These are phyloP conservation scores for Ischnus inquisitorius DNA, from an alignment of 2,888 invertebrate genomes.

Conservation along the genomic window DNA sequence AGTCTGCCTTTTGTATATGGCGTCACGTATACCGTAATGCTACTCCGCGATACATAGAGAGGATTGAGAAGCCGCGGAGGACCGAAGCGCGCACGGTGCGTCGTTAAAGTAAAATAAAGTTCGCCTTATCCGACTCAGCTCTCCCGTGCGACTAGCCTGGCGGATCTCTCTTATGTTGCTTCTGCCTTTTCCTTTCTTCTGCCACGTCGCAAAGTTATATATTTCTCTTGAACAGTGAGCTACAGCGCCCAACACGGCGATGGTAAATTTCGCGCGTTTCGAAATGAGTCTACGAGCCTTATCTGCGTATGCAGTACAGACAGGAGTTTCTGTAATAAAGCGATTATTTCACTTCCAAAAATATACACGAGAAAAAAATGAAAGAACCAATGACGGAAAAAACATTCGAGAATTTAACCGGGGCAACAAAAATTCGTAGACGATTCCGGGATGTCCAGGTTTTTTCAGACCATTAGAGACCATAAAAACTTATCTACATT, in stretches of 20 bases:
- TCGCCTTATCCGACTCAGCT: conserved; percentile 47
- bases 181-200: conserved; percentile 56
- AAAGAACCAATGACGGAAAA: too few relatives aligned
- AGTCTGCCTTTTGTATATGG: conserved; percentile 73
- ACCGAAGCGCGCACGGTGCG: conserved; percentile 67
- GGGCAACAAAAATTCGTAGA: too few relatives aligned
- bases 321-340: background rate
- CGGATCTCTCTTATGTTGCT: conserved; percentile 62
- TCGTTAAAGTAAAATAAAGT: conserved; percentile 82
- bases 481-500: too few relatives aligned
- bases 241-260: conserved; percentile 4
- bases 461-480: too few relatives aligned
- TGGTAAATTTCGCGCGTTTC: conserved; percentile 41
- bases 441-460: too few relatives aligned
- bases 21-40: conserved; percentile 55
- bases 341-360: conserved; percentile 8
- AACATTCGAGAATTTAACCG: too few relatives aligned
- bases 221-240: conserved; percentile 40
- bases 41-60: conserved; percentile 45
- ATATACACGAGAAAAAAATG: too few relatives aligned
- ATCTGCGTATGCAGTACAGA: background rate
- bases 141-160: conserved; percentile 46
- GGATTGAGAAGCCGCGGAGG: conserved; percentile 66
- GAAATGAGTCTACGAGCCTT: conserved; percentile 15
- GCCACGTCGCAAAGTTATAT: conserved; percentile 40